Percentiles rank a stretch among this genome's conserved stretches.
Evolutionary conservation across 2,888 invertebrate genomes (phyloP).

Genomic region (Gastrophysa polygoni): DNA sequence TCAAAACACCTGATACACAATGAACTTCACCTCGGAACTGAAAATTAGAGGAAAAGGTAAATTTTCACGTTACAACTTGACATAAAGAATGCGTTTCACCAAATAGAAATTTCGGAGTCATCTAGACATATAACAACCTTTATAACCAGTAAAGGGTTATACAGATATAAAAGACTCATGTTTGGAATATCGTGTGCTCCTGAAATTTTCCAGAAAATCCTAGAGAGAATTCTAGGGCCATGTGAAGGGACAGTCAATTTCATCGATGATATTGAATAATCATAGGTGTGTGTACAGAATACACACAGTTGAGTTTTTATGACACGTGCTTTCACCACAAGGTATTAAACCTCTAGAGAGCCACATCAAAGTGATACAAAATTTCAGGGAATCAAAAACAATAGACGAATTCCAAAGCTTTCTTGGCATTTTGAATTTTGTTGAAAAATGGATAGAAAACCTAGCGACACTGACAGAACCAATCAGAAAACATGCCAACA

Average conservation of each 20-base stretch:
- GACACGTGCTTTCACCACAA: conserved; percentile 20
- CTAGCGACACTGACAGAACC: conserved; percentile 1
- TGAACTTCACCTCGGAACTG: no score
- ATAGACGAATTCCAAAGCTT: no score
- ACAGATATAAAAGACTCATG: conserved; percentile 21
- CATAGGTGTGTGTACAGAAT: conserved; percentile 45
- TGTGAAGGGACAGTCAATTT: no score
- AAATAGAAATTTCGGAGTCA: conserved; percentile 20
- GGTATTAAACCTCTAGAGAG: conserved; percentile 21
- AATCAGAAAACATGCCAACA: background rate
- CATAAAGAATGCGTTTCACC: conserved; percentile 35
- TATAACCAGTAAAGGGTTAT: conserved; percentile 20
- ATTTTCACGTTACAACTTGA: no score
- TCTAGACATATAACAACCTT: conserved; percentile 27
- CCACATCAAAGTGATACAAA: conserved; percentile 22
- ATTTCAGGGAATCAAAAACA: no score
- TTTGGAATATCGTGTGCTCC: conserved; percentile 17
- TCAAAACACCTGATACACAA: no score
- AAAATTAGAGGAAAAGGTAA: no score
- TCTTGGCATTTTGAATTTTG: conserved; percentile 47
- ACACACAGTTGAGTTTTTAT: conserved; percentile 23
- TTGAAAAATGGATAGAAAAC: conserved; percentile 41
- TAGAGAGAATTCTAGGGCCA: background rate
- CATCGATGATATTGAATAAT: no score
- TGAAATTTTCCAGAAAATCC: conserved; percentile 24